These are phyloP conservation scores for Metallyticus violacea DNA, from an alignment of 2,888 invertebrate species.

Conservation along the genomic window DNA sequence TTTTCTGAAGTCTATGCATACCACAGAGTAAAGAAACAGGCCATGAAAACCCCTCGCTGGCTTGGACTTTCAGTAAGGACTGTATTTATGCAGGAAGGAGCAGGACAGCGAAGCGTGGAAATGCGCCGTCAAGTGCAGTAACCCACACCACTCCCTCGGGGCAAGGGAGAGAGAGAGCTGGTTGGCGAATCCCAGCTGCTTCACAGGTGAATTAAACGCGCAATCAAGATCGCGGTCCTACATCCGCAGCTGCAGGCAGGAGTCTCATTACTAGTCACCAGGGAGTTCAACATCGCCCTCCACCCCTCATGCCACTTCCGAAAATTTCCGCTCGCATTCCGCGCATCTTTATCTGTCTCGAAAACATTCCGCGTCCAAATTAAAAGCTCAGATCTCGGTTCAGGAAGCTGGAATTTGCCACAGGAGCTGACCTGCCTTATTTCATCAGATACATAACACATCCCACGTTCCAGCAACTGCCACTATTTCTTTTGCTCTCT, in stretches of 20 bases:
- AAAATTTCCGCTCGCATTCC: not conserved
- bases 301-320: too few species aligned
- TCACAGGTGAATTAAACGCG: not conserved
- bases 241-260: too few species aligned
- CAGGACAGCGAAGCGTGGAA: not conserved
- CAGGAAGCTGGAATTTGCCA: not conserved
- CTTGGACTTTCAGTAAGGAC: too few species aligned
- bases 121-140: not conserved
- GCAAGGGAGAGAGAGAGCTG: not conserved
- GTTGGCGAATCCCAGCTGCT: not conserved
- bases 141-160: not conserved
- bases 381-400: not conserved
- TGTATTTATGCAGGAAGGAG: too few species aligned
- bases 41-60: not conserved
- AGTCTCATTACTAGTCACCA: not conserved
- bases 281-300: not conserved
- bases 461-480: too few species aligned
- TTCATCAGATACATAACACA: too few species aligned
- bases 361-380: not conserved
- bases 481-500: too few species aligned
- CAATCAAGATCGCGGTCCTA: not conserved
- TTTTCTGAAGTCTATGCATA: too few species aligned
- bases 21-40: too few species aligned
- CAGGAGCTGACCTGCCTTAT: not conserved
- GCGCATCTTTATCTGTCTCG: not conserved